Conservation (phyloP, 2,888 invertebrate species). For the Heliconius ethilla region DNA sequence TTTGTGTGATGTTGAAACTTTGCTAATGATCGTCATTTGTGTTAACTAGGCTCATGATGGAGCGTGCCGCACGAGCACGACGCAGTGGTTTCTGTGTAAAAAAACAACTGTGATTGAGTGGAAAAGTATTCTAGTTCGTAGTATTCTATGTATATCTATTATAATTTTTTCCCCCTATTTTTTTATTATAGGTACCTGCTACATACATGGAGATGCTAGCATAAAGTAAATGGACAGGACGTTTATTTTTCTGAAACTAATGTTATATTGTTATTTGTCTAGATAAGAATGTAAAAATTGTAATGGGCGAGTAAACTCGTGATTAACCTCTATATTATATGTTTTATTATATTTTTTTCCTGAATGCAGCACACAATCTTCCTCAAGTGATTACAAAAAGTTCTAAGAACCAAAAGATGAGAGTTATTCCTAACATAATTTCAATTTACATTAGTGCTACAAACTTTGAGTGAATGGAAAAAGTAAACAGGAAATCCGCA, state of each 20-base stretch:
- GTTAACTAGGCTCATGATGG: conserved; percentile 26
- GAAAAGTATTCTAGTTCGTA: not conserved
- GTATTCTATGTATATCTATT: no score
- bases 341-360: not conserved
- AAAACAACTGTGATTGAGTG: not conserved
- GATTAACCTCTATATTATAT: not conserved
- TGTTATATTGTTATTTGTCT: no score
- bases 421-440: conserved; percentile 1
- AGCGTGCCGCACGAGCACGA: not conserved
- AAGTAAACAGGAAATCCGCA: conserved; percentile 18
- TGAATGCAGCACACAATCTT: not conserved
- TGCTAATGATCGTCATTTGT: conserved; percentile 32
- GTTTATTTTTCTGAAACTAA: not conserved
- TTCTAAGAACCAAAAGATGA: not conserved
- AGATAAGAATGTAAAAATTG: no score
- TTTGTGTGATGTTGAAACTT: conserved; percentile 33
- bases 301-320: no score
- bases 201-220: rapidly evolving
- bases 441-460: conserved; percentile 15
- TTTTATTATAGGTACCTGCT: no score
- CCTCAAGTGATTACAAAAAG: not conserved
- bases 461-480: conserved; percentile 20
- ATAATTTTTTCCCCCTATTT: no score
- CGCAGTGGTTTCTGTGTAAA: not conserved
- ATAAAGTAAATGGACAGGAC: not conserved